phyloP scores from a whole-genome alignment of 2,888 invertebrate species.

The Calameuta idolon region DNA sequence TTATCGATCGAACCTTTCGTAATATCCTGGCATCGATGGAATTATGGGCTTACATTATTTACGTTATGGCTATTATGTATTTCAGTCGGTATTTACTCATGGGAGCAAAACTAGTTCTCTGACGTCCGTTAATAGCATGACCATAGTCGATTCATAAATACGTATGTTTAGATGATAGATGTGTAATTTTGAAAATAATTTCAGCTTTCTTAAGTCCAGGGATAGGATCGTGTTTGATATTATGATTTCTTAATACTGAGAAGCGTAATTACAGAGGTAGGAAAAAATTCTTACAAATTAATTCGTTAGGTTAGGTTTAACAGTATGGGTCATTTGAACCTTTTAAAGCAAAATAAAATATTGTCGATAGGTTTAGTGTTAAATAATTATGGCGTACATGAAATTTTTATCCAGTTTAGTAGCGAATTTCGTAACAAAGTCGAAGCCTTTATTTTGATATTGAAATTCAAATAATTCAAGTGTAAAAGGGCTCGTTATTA shows the following conservation, averaged over 20 bases:
- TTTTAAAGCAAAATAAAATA: no score
- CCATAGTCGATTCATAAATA: background rate
- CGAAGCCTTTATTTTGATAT: background rate
- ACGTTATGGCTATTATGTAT: background rate
- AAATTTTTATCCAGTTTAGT: background rate
- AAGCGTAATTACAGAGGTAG: background rate
- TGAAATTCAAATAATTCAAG: background rate
- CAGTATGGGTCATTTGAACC: no score
- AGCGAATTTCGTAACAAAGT: background rate
- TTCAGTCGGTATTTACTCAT: background rate
- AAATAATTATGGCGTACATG: background rate
- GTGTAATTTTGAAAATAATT: background rate
- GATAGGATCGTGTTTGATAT: background rate
- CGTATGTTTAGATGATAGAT: background rate
- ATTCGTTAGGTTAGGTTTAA: background rate
- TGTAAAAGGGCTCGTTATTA: background rate
- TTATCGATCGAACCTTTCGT: background rate
- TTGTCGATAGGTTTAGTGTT: no score
- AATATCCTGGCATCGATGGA: background rate
- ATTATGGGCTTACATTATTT: background rate
- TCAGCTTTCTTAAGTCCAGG: background rate
- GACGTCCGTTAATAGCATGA: background rate
- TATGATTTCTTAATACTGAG: background rate
- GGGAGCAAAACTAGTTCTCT: background rate
- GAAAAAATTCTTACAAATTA: background rate